Conservation (phyloP, 1,140 invertebrate species). For the Gerris buenoi region DNA sequence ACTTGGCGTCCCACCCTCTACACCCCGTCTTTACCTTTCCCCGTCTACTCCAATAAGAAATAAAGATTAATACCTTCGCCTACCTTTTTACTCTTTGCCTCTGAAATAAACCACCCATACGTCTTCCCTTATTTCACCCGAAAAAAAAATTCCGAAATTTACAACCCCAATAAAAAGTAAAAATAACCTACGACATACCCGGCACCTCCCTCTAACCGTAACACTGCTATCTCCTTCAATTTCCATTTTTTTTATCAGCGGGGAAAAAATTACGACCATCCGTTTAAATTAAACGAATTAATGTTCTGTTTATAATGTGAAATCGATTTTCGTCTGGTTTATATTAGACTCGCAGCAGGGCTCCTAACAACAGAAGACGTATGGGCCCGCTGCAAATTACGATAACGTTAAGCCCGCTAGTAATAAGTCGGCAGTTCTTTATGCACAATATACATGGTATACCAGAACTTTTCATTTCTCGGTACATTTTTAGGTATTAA, state of each 20-base stretch:
- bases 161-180: background rate
- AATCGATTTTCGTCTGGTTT: too few species aligned
- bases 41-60: background rate
- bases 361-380: too few species aligned
- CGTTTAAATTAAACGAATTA: background rate
- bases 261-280: background rate
- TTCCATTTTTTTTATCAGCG: background rate
- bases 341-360: too few species aligned
- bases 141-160: background rate
- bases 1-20: background rate
- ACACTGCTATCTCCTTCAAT: background rate
- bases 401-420: too few species aligned
- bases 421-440: too few species aligned
- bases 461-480: too few species aligned
- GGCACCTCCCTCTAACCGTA: background rate
- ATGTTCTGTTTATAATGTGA: background rate
- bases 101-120: background rate
- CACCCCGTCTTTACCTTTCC: background rate
- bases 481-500: too few species aligned
- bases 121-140: background rate
- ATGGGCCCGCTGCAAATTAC: too few species aligned
- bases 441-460: too few species aligned
- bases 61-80: background rate
- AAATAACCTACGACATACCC: background rate
- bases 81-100: background rate